Conservation (phyloP, 1,140 invertebrate genomes). For the Philotrypesis tridentata region DNA sequence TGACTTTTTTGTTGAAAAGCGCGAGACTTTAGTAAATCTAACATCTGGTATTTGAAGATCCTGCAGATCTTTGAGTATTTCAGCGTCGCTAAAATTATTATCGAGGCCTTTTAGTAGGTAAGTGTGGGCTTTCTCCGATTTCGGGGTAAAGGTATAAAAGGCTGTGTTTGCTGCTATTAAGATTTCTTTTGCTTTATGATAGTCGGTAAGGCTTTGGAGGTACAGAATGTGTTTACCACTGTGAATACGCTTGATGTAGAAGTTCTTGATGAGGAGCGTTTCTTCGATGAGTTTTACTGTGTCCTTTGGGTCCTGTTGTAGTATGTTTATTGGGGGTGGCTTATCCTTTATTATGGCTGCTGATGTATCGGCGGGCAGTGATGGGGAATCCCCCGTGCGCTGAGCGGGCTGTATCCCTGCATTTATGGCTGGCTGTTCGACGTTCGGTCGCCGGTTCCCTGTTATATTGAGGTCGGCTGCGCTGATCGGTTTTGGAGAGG, state of each 20-base stretch:
- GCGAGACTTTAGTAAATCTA: neutral
- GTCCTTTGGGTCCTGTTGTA: neutral
- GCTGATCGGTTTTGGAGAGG: too few relatives aligned
- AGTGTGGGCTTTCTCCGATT: neutral
- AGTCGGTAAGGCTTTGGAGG: neutral
- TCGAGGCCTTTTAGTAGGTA: neutral
- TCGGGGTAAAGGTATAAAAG: neutral
- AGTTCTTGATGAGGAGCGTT: neutral
- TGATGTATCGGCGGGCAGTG: too few relatives aligned
- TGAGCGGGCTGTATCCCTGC: neutral
- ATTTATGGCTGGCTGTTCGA: neutral
- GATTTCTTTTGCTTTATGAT: neutral
- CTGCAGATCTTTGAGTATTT: neutral
- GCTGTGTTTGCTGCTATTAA: neutral
- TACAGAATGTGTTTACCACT: neutral
- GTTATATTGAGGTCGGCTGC: too few relatives aligned
- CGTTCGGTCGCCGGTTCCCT: neutral
- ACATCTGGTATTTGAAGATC: neutral
- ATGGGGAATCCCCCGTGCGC: too few relatives aligned
- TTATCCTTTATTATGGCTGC: neutral
- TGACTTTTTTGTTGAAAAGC: neutral
- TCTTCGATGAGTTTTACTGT: neutral
- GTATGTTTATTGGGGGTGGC: neutral
- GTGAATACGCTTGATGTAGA: neutral
- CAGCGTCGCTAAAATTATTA: neutral